phyloP scores from a whole-genome alignment of 2,113 vertebrate genomes.

The Paralichthys olivaceus region DNA sequence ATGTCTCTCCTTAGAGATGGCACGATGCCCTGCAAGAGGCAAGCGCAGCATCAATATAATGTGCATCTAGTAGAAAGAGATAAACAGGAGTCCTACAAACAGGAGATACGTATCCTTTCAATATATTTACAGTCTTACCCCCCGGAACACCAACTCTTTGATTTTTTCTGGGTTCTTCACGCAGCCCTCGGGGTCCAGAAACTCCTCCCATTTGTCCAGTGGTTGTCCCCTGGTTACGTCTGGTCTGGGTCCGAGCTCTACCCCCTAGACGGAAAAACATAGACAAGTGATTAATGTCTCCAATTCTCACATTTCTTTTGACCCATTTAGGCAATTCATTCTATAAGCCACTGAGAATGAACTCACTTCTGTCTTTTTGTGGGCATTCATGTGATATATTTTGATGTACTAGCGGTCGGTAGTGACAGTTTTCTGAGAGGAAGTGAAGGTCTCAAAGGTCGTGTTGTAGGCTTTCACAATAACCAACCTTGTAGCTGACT shows the following conservation, averaged over 20 bases:
- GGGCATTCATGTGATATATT: too few relatives aligned
- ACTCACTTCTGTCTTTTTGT: too few relatives aligned
- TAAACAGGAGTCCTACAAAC: neutral
- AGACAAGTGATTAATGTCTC: neutral
- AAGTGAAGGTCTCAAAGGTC: too few relatives aligned
- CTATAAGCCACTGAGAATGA: too few relatives aligned
- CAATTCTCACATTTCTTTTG: neutral
- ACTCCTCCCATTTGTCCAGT: conserved; percentile 85
- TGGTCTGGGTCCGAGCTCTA: conserved; percentile 86
- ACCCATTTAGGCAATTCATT: too few relatives aligned
- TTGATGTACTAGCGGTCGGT: too few relatives aligned
- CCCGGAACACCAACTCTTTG: conserved; percentile 88
- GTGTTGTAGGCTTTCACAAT: too few relatives aligned
- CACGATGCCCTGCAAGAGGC: conserved; percentile 82
- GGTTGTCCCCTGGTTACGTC: conserved; percentile 82
- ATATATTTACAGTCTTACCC: conserved; percentile 78
- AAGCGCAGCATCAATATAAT: neutral
- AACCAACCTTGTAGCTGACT: too few relatives aligned
- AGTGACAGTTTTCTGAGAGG: too few relatives aligned
- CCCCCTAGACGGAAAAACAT: conserved; percentile 71
- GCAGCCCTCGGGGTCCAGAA: conserved; percentile 86
- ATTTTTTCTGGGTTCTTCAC: conserved; percentile 81
- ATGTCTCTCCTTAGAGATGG: conserved; percentile 85
- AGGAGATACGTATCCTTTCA: accelerated
- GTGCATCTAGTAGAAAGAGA: neutral